phyloP scores from a whole-genome alignment of 2,797 vertebrate species.

The Fundulus diaphanus region DNA sequence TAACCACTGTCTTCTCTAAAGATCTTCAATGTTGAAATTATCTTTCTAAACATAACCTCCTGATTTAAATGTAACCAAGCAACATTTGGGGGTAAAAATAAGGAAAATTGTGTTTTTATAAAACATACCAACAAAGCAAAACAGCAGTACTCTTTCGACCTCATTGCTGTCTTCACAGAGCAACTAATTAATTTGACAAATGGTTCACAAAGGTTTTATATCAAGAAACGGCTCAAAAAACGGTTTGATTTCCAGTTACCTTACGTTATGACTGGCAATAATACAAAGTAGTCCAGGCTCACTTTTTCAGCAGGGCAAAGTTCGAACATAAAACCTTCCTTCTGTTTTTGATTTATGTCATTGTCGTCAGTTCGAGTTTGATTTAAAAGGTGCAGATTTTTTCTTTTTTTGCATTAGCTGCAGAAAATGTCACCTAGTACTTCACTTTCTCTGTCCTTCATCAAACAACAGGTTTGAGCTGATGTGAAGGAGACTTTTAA shows the following conservation, averaged over 20 bases:
- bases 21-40: too few relatives aligned
- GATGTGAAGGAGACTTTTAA: neutral
- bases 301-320: neutral
- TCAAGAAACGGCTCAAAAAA: too few relatives aligned
- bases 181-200: too few relatives aligned
- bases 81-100: neutral
- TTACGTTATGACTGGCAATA: neutral
- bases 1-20: neutral
- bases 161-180: too few relatives aligned
- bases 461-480: neutral
- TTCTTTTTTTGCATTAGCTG: neutral
- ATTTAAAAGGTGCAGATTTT: neutral
- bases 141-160: neutral
- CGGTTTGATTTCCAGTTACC: too few relatives aligned
- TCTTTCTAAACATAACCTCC: neutral
- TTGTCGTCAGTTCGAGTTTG: neutral
- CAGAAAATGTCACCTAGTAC: neutral
- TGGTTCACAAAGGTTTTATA: too few relatives aligned
- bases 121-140: neutral
- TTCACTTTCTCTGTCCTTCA: too few relatives aligned
- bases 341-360: neutral
- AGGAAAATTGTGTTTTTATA: neutral
- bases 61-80: neutral
- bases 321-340: neutral
- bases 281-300: neutral